Evolutionary conservation across 2,888 invertebrate genomes (phyloP).

Genomic region (Ceratothoa steindachneri): DNA sequence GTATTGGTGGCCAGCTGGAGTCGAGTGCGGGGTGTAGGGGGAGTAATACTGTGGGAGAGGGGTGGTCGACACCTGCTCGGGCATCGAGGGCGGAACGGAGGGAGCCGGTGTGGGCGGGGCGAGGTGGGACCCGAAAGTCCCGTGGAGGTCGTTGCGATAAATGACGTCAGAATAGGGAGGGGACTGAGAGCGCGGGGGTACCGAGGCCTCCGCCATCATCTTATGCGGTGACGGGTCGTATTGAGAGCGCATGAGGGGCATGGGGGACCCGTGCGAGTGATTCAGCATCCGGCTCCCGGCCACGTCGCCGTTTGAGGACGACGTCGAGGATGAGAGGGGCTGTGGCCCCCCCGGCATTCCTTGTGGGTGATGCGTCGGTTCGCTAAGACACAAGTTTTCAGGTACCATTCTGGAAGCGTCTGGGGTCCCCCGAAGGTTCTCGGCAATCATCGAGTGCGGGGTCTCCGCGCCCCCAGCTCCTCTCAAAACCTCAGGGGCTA

Average conservation of each 20-base stretch:
- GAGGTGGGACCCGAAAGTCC: slow-evolving; percentile 19
- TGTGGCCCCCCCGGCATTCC: background rate
- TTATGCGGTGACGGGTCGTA: slow-evolving; percentile 31
- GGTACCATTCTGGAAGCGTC: slow-evolving; percentile 40
- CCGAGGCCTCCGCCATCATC: slow-evolving; percentile 32
- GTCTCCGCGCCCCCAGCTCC: slow-evolving; percentile 23
- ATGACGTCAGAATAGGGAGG: slow-evolving; percentile 28
- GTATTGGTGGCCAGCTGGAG: background rate
- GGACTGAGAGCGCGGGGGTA: slow-evolving; percentile 23
- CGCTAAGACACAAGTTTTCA: slow-evolving; percentile 44
- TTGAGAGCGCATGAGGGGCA: slow-evolving; percentile 31
- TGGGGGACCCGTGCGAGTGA: slow-evolving; percentile 16
- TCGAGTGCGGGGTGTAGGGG: slow-evolving; percentile 11
- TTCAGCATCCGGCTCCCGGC: slow-evolving; percentile 4
- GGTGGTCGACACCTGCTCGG: slow-evolving; percentile 24
- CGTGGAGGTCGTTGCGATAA: slow-evolving; percentile 27
- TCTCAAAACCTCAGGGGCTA: slow-evolving; percentile 1
- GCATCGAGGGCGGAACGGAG: slow-evolving; percentile 29
- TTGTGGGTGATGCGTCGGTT: slow-evolving; percentile 27
- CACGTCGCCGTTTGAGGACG: background rate
- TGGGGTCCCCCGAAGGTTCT: slow-evolving; percentile 32
- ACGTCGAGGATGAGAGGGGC: background rate
- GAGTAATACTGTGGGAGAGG: slow-evolving; percentile 32
- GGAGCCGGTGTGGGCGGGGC: slow-evolving; percentile 21
- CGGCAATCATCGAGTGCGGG: slow-evolving; percentile 33